phyloP scores from a whole-genome alignment of 2,113 vertebrate species.

The Podiceps cristatus region DNA sequence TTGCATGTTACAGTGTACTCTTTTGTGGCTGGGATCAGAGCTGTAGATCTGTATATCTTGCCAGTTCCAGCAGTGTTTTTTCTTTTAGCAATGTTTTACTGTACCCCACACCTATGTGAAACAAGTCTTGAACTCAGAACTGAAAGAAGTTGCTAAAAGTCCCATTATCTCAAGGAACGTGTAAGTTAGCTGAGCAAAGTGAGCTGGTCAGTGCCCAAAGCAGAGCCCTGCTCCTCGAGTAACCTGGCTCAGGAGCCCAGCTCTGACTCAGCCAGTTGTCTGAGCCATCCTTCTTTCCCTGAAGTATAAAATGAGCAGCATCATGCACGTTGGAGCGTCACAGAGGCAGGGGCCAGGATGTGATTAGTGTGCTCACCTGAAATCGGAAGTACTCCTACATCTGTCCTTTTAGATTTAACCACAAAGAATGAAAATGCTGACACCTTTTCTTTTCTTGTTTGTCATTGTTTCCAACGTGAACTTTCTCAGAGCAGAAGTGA shows the following conservation, averaged over 20 bases:
- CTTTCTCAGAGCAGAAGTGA: not conserved
- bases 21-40: not conserved
- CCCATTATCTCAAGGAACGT: not conserved
- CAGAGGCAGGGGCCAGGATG: not conserved
- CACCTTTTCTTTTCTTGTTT: not conserved
- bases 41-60: not conserved
- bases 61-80: not conserved
- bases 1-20: not conserved
- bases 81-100: not conserved
- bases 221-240: not conserved
- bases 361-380: not conserved
- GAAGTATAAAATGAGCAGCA: not conserved
- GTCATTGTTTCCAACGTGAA: not conserved
- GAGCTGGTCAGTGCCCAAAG: not conserved
- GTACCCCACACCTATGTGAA: not conserved
- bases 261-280: not conserved
- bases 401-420: no score
- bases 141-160: not conserved
- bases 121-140: not conserved
- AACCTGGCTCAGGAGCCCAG: not conserved
- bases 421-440: not conserved
- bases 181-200: not conserved
- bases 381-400: not conserved
- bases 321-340: fast-evolving
- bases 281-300: fast-evolving